Base-by-base conservation (phyloP, 2,113 vertebrate species). In the Henicopernis longicauda region DNA sequence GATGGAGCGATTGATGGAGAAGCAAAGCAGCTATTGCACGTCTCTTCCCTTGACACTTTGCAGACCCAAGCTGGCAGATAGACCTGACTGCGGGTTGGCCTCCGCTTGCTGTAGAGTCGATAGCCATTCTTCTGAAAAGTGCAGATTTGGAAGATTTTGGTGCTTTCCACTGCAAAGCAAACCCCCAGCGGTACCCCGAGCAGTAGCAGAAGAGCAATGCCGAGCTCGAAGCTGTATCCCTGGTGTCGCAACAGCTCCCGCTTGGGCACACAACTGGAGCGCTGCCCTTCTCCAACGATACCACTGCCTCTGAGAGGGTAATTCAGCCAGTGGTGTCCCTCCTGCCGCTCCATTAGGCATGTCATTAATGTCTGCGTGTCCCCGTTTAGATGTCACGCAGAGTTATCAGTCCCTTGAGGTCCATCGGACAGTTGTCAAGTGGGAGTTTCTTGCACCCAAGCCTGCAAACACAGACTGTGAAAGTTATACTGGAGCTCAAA, bases 351-450 rank as follows among this genome's bases (percentile, higher is more conserved):
- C 6, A 0, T 47, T 32, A 47, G 59, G 44, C 18, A 1, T 0
- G 14, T 10, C 4, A 1, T 1, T 29, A 18, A 47, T 18, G 40
- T 40, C 86, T 92, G 32, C 0, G 0, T 15, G 45, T 54, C 45
- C 67, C 50, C 57, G 3, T 77, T 26, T 6, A 25, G 54, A 19
- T 52, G 58, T 76, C 31, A 5, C 4, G 21, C 52, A 40, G 38
- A 63, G 52, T 55, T 63, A 52, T 52, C 61, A 7, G 42, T 40
- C 44, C 57, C 81, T 66, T 1, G 4, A 38, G 18, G 45, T 21
- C 32, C 74, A 72, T 44, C 2, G 1, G 36, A 22, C 6, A 10
- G 16, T 7, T 65, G 44, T 47, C 66, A 34, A 1, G 0, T 2
- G 21, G n/a, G 32, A 76, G 20, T 31, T 86, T 67, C 42, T 52